phyloP scores from a whole-genome alignment of 2,888 invertebrate species.

The Trileptium ribeirensis region DNA sequence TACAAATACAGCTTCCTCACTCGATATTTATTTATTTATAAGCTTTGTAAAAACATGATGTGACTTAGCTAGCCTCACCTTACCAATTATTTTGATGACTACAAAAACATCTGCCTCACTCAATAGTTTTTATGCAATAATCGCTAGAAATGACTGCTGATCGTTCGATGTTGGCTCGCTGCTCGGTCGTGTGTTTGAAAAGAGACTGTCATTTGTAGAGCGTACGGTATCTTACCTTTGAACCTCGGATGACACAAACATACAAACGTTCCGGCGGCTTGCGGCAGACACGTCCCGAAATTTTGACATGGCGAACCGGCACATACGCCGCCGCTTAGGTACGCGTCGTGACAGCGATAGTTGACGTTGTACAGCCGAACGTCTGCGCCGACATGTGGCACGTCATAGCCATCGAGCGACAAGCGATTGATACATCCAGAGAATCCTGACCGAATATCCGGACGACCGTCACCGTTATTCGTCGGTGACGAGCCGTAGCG shows the following conservation, averaged over 20 bases:
- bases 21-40: too few species aligned
- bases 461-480: background rate
- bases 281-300: slow-evolving; percentile 60
- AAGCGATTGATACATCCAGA: slow-evolving; percentile 85
- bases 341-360: slow-evolving; percentile 53
- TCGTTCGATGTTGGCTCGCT: too few species aligned
- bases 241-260: slow-evolving; percentile 73
- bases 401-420: slow-evolving; percentile 64
- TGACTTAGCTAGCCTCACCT: too few species aligned
- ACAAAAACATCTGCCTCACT: too few species aligned
- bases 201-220: too few species aligned
- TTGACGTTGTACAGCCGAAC: slow-evolving; percentile 48
- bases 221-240: slow-evolving; percentile 44
- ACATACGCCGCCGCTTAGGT: slow-evolving; percentile 60
- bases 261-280: slow-evolving; percentile 47
- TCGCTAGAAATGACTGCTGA: too few species aligned
- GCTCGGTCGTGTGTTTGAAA: too few species aligned
- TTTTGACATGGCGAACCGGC: slow-evolving; percentile 72
- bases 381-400: slow-evolving; percentile 59
- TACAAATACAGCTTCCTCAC: too few species aligned
- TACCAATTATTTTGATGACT: too few species aligned
- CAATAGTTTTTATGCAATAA: too few species aligned
- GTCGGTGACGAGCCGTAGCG: too few species aligned
- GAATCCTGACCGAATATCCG: slow-evolving; percentile 60
- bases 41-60: too few species aligned